Evolutionary conservation across 2,113 vertebrate genomes (phyloP).

Genomic region (Notarius lentiginosus): DNA sequence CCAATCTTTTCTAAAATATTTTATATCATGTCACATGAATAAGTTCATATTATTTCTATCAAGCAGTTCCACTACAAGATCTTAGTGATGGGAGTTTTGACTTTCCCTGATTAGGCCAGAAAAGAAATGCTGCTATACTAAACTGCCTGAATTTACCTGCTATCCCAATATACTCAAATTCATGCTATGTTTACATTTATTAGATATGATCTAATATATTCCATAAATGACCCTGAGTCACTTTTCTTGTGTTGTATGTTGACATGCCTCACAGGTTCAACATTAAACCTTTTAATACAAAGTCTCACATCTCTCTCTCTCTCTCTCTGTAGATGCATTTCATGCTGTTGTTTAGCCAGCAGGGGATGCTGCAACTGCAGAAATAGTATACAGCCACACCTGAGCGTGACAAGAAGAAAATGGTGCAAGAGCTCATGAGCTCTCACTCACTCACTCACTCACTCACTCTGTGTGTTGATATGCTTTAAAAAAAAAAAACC

Average conservation of each 20-base stretch:
- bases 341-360: constrained; percentile 94
- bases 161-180: background rate
- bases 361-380: constrained; percentile 90
- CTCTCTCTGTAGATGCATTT: constrained; percentile 82
- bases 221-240: background rate
- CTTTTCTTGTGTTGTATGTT: background rate
- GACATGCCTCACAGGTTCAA: background rate
- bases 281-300: background rate
- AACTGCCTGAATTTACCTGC: background rate
- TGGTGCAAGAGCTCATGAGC: constrained; percentile 86
- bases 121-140: background rate
- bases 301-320: background rate
- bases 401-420: constrained; percentile 88
- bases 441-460: background rate
- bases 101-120: background rate
- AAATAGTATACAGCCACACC: constrained; percentile 92
- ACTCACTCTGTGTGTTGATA: background rate
- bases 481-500: background rate
- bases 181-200: background rate
- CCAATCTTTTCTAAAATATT: no score
- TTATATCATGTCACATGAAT: no score
- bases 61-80: no score
- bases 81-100: no score
- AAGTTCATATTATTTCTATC: no score
- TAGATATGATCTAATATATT: background rate